These are phyloP conservation scores for human DNA, from an alignment of 2,113 vertebrate genomes.

Conservation along the genomic window GRCh38 chr1:201969501-201970000, in stretches of 20 bases:
- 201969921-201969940: not conserved
- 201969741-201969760: slow-evolving; percentile 81
- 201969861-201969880: slow-evolving; percentile 35
- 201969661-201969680: slow-evolving; percentile 46
- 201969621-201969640: not conserved
- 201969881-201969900: slow-evolving; percentile 32
- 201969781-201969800: slow-evolving; percentile 66
- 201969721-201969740: slow-evolving; percentile 55
- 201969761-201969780: slow-evolving; percentile 70
- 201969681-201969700: slow-evolving; percentile 63
- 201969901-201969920: slow-evolving; percentile 64
- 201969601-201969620: slow-evolving; percentile 30
- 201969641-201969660: not conserved
- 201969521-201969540: slow-evolving; percentile 91
- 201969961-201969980: slow-evolving; percentile 2
- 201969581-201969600: not conserved
- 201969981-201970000: slow-evolving; percentile 18
- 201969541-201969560: slow-evolving; percentile 91
- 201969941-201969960: not conserved
- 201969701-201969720: slow-evolving; percentile 38
- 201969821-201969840: slow-evolving; percentile 59
- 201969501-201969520: slow-evolving; percentile 82
- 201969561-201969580: not conserved
- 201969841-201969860: not conserved
- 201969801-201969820: slow-evolving; percentile 41